Conservation (phyloP, 2,797 vertebrate genomes). For the Paramormyrops hopkinsi region DNA sequence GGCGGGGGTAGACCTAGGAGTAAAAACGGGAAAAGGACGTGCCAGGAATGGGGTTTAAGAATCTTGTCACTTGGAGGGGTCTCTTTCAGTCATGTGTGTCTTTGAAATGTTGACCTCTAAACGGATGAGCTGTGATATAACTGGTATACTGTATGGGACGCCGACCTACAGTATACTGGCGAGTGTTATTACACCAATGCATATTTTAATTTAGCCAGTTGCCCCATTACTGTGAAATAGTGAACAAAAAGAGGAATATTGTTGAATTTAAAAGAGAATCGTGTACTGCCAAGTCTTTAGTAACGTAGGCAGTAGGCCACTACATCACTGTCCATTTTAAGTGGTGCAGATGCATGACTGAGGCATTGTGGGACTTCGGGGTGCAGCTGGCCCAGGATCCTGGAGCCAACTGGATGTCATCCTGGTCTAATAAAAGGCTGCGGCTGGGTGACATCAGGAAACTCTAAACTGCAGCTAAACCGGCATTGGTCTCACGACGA, state of each 20-base stretch:
- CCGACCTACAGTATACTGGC: background rate
- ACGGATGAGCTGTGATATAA: background rate
- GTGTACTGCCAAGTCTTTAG: background rate
- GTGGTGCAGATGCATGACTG: background rate
- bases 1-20: background rate
- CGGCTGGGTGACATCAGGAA: background rate
- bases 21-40: background rate
- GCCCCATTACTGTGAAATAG: background rate
- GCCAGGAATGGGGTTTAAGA: background rate
- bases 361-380: background rate
- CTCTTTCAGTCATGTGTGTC: background rate
- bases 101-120: background rate
- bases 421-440: background rate
- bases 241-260: background rate
- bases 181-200: no score
- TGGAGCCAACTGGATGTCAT: slow-evolving; percentile 14
- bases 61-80: background rate
- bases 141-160: background rate
- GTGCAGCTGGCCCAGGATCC: background rate
- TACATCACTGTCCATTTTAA: slow-evolving; percentile 5
- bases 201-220: background rate
- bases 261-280: background rate
- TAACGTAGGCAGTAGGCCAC: background rate
- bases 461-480: background rate
- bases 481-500: background rate